These are phyloP conservation scores for Ephestia elutella DNA, from an alignment of 1,140 invertebrate genomes.

Conservation along the genomic window DNA sequence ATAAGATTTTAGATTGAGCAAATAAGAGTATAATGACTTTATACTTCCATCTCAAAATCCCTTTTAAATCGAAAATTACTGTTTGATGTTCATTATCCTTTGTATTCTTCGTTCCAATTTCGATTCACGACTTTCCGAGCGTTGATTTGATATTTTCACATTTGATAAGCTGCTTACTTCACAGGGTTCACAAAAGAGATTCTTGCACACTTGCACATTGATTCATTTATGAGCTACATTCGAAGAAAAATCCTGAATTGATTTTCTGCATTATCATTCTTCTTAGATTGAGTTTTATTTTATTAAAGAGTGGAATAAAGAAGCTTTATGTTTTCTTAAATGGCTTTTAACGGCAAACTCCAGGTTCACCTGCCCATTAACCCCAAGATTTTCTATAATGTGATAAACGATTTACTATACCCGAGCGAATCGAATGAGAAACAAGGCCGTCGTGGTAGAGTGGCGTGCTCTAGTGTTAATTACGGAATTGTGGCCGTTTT, in stretches of 20 bases:
- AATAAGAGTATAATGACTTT: slow-evolving; percentile 29
- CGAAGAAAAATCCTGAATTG: too few relatives aligned
- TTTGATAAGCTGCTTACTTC: too few relatives aligned
- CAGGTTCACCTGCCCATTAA: slow-evolving; percentile 50
- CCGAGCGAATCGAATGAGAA: slow-evolving; percentile 55
- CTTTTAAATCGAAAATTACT: not conserved
- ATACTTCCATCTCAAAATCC: slow-evolving; percentile 12
- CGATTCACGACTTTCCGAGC: not conserved
- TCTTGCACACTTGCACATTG: too few relatives aligned
- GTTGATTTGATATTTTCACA: too few relatives aligned
- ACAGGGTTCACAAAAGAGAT: too few relatives aligned
- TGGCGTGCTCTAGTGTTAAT: slow-evolving; percentile 56
- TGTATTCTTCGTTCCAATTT: not conserved
- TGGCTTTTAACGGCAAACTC: slow-evolving; percentile 14
- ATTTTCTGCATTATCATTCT: too few relatives aligned
- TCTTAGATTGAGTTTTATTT: too few relatives aligned
- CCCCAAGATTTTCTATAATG: slow-evolving; percentile 39
- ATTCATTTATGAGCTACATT: too few relatives aligned
- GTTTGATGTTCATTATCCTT: not conserved
- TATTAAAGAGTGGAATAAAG: too few relatives aligned
- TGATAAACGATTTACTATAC: slow-evolving; percentile 63
- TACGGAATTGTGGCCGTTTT: slow-evolving; percentile 47
- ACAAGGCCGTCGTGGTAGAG: slow-evolving; percentile 53
- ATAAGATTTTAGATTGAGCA: slow-evolving; percentile 28
- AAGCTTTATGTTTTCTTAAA: not conserved